Conservation (phyloP, 1,140 invertebrate genomes). For the Colletes gigas region DNA sequence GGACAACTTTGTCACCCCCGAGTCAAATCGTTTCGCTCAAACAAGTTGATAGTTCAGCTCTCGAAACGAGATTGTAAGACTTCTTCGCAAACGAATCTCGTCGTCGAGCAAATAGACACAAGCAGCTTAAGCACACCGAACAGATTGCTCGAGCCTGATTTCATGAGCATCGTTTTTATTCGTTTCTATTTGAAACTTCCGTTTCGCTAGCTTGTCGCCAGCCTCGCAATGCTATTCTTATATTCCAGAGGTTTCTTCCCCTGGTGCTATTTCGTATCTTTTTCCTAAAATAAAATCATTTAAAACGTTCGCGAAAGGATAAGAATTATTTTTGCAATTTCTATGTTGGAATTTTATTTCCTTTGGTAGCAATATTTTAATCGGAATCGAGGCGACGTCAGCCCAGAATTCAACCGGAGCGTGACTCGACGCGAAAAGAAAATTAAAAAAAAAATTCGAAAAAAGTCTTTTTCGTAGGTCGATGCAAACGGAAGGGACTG, state of each 20-base stretch:
- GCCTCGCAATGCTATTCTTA: not conserved
- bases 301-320: no score
- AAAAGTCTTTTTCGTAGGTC: no score
- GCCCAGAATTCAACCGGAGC: no score
- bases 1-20: conserved; percentile 17
- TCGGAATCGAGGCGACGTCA: no score
- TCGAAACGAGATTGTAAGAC: conserved; percentile 41
- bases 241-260: not conserved
- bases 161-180: conserved; percentile 21
- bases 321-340: no score
- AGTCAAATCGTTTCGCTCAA: conserved; percentile 31
- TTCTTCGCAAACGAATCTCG: conserved; percentile 44
- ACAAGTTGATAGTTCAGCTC: conserved; percentile 41
- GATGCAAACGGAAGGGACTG: not conserved
- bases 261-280: not conserved
- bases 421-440: no score
- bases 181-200: not conserved
- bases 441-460: no score
- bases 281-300: not conserved
- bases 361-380: no score
- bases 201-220: not conserved
- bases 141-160: conserved; percentile 29
- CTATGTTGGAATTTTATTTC: no score
- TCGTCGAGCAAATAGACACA: conserved; percentile 41
- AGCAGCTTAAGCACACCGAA: conserved; percentile 38